Percentiles rank a stretch among this genome's conserved stretches.
Evolutionary conservation across 2,797 vertebrate genomes (phyloP).

Genomic region (Leptodactylus fallax): DNA sequence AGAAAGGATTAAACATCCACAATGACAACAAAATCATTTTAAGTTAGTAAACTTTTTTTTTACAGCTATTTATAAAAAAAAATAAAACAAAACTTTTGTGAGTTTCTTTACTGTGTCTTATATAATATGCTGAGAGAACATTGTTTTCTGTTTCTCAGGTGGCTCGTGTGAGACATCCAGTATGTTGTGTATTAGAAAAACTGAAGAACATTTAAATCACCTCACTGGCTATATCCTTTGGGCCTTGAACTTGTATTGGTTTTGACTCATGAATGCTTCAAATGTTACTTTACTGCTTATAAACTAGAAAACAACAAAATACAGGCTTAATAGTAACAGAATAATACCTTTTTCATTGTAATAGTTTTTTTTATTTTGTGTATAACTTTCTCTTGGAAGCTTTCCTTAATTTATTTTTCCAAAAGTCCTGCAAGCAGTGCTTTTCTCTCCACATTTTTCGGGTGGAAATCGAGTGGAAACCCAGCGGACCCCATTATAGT

Average conservation of each 20-base stretch:
- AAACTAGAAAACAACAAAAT: conserved; percentile 19
- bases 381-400: not conserved
- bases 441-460: too few relatives aligned
- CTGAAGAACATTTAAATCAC: conserved; percentile 19
- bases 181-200: conserved; percentile 31
- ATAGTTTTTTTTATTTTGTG: not conserved
- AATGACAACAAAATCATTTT: conserved; percentile 18
- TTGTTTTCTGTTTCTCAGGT: conserved; percentile 38
- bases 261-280: not conserved
- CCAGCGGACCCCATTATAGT: too few relatives aligned
- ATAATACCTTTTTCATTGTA: not conserved
- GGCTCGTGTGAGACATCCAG: conserved; percentile 6
- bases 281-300: not conserved
- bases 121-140: conserved; percentile 40
- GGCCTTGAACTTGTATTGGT: conserved; percentile 28
- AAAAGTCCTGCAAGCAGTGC: too few relatives aligned
- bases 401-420: not conserved
- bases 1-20: conserved; percentile 2
- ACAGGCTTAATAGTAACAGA: not conserved
- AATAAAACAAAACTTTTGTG: not conserved
- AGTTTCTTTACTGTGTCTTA: conserved; percentile 6
- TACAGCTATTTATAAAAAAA: not conserved
- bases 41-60: conserved; percentile 29
- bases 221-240: conserved; percentile 13
- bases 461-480: too few relatives aligned